phyloP scores from a whole-genome alignment of 37 sponge, comb jelly and placozoan species.

The Beroe forskalii region DNA sequence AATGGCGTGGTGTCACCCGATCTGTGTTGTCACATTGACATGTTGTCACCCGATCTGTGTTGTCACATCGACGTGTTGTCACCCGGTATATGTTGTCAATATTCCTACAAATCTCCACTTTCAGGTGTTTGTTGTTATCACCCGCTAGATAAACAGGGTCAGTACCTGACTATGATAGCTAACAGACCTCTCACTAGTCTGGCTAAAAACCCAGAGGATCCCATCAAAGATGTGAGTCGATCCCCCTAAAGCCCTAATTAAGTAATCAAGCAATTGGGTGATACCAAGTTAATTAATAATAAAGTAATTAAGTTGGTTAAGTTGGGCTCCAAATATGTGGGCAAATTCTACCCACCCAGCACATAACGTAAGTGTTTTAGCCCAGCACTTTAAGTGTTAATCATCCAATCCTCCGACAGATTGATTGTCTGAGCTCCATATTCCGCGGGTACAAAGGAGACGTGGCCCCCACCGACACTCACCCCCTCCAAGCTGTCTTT shows the following conservation, averaged over 20 bases:
- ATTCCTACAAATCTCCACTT: background rate
- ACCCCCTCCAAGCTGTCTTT: conserved; percentile 33
- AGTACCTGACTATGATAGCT: background rate
- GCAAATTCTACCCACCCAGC: too few relatives aligned
- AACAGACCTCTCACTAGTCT: conserved; percentile 26
- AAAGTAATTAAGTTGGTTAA: too few relatives aligned
- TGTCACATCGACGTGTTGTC: too few relatives aligned
- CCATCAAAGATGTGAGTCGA: conserved; percentile 60
- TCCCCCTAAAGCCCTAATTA: too few relatives aligned
- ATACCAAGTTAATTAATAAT: too few relatives aligned
- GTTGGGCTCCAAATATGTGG: too few relatives aligned
- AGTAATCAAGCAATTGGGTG: too few relatives aligned
- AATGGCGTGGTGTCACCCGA: background rate
- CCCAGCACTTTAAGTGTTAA: too few relatives aligned
- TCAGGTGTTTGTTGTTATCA: conserved; percentile 33
- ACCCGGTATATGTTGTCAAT: too few relatives aligned
- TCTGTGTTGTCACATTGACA: background rate
- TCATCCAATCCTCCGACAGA: too few relatives aligned
- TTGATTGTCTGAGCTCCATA: conserved; percentile 27
- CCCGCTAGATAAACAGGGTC: background rate
- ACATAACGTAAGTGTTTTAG: too few relatives aligned
- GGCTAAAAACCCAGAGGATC: background rate
- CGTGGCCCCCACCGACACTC: conserved; percentile 19
- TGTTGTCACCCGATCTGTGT: background rate
- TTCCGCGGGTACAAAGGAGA: conserved; percentile 63